Base-by-base conservation (phyloP, 2,888 invertebrate species). In the Aphelenchoides bicaudatus region DNA sequence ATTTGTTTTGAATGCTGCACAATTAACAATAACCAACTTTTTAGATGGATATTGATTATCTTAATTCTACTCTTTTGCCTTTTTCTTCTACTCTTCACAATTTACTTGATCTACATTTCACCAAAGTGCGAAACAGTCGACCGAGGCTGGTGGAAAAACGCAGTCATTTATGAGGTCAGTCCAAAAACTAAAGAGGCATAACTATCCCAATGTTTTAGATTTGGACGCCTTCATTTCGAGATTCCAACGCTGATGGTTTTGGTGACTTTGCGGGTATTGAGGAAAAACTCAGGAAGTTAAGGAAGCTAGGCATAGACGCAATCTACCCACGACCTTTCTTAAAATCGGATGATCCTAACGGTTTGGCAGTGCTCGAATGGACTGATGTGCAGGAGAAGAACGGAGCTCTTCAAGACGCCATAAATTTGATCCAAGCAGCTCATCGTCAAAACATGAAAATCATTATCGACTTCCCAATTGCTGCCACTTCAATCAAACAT, bases 191-290 rank as follows among this genome's bases (percentile, higher is more conserved):
- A n/a, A 8, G 21, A 6, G n/a, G 16, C 34, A 34, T 10, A 43
- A 43, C 23, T 8, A 8, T 43, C 3, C 21, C 55, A n/a, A n/a
- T n/a, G n/a, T 37, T 61, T 81, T 89, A 91, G 81, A 86, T 90
- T 56, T 89, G 90, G 80, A 88, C 90, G 0, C 83, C 88, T 56
- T 89, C 90, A 0, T 91, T 89, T 80, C 86, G 86, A 79, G 92
- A 93, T 79, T 86, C 86, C 13, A 83, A 89, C 79, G 87, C 86
- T 0, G 88, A 90, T 79, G 91, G 91, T 19, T 83, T 87, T 21
- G 91, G 91, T 0, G 91, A 92, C 79, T 80, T 91, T 10, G 84
- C 84, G 80, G 91, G 90, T 27, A 43, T 73, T n/a, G 65, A 62
- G 2, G 8, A 23, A 19, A 29, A 51, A n/a, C 8, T 68, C n/a